Evolutionary conservation across 2,113 vertebrate genomes (phyloP).

Genomic region (Oncorhynchus tshawytscha): DNA sequence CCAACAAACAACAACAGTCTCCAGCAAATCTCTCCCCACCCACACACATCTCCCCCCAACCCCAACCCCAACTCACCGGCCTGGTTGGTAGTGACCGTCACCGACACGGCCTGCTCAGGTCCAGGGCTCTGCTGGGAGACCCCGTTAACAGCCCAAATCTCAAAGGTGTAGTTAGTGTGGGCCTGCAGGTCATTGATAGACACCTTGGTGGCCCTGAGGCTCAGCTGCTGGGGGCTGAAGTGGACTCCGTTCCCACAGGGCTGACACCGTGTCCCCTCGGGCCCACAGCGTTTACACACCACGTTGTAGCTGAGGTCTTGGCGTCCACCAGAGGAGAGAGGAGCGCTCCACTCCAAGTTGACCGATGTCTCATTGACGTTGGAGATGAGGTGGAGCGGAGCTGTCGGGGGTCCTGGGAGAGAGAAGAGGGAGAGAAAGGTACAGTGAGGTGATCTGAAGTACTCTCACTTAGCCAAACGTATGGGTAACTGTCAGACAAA

Average conservation of each 20-base stretch:
- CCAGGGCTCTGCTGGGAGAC: slow-evolving; percentile 91
- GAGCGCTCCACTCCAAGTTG: slow-evolving; percentile 93
- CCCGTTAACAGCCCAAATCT: slow-evolving; percentile 95
- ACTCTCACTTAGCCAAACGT: too few species aligned
- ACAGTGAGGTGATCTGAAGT: not conserved
- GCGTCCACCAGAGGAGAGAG: slow-evolving; percentile 87
- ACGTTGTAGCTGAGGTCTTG: slow-evolving; percentile 93
- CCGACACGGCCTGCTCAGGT: slow-evolving; percentile 89
- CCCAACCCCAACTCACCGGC: slow-evolving; percentile 80
- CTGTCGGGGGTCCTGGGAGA: slow-evolving; percentile 85
- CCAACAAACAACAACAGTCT: not conserved
- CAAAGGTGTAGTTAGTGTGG: slow-evolving; percentile 98
- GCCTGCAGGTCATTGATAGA: slow-evolving; percentile 96
- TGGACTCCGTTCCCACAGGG: slow-evolving; percentile 90
- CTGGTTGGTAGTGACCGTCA: slow-evolving; percentile 97
- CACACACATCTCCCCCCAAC: not conserved
- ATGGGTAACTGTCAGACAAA: too few species aligned
- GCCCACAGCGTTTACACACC: slow-evolving; percentile 89
- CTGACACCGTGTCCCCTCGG: slow-evolving; percentile 80
- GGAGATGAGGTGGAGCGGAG: slow-evolving; percentile 93
- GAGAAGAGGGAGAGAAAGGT: not conserved
- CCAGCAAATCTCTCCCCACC: not conserved
- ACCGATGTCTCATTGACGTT: slow-evolving; percentile 98
- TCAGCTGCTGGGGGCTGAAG: slow-evolving; percentile 91
- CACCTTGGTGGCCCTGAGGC: slow-evolving; percentile 84